Evolutionary conservation across 2,888 invertebrate genomes (phyloP).

Genomic region (Brachyopa scutellaris): DNA sequence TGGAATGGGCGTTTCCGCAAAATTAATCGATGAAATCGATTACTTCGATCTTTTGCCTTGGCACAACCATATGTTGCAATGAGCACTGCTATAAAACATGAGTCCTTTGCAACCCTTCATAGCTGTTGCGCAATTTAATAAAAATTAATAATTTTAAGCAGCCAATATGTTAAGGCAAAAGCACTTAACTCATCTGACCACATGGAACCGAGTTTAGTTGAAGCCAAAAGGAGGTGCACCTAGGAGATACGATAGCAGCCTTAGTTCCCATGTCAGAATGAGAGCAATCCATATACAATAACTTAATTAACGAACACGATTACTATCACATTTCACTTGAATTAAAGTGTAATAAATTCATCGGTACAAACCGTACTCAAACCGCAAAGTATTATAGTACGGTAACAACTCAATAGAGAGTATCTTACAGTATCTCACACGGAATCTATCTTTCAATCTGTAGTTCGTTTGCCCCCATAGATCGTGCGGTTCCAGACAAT

Average conservation of each 20-base stretch:
- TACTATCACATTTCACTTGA: slow-evolving; percentile 50
- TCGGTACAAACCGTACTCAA: slow-evolving; percentile 4
- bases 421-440: slow-evolving; percentile 9
- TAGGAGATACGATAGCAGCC: not conserved
- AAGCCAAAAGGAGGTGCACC: not conserved
- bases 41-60: slow-evolving; percentile 13
- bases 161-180: slow-evolving; percentile 12
- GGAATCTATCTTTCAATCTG: slow-evolving; percentile 30
- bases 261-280: slow-evolving; percentile 23
- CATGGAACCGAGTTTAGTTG: not conserved
- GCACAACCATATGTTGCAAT: slow-evolving; percentile 43
- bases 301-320: slow-evolving; percentile 59
- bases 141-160: slow-evolving; percentile 14
- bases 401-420: slow-evolving; percentile 34
- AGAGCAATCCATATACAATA: slow-evolving; percentile 34
- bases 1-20: slow-evolving; percentile 36
- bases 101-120: not conserved
- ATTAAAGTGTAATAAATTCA: slow-evolving; percentile 53
- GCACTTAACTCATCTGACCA: not conserved
- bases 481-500: slow-evolving; percentile 36
- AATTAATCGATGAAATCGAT: slow-evolving; percentile 60
- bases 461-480: slow-evolving; percentile 31
- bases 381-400: not conserved
- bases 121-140: slow-evolving; percentile 11
- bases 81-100: not conserved